Base-by-base conservation (phyloP, 2,888 invertebrate species). In the Lithophane ornitopus region DNA sequence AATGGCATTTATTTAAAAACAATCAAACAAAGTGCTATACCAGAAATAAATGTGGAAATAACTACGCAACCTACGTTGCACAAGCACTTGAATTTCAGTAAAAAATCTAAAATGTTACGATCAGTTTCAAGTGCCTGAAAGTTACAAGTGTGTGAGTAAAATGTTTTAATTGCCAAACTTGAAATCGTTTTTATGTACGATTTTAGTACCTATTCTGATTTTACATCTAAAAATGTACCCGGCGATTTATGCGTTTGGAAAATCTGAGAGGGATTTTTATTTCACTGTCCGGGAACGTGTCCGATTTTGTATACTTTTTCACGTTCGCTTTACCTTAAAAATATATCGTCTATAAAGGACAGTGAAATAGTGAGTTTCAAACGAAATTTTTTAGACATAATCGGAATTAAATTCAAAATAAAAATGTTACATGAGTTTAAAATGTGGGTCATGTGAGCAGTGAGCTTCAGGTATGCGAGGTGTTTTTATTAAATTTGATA, bases 401-500 rank as follows among this genome's bases (percentile, higher is more conserved):
- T 61, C n/a, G 41, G 58, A 63, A 66, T 54, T 79, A 70, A 74
- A 71, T 71, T 70, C 12, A 62, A 81, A 70, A 80, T 77, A 72
- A 81, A 85, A 75, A 78, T 67, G 67, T 74, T 69, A 74, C 74
- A 69, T 56, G 58, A 11, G 62, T 73, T 80, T 58, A 70, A 84
- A 82, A 85, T 85, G 66, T 85, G 62, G 85, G 85, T 86, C 85
- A 85, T 67, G 76, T 49, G 66, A 65, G 65, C 61, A 59, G 66
- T 65, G 58, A 56, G 69, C 61, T 58, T 34, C 61, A 69, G 44
- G 69, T 70, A 69, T 59, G 79, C 34, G 59, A 61, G 41, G 68
- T 49, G 58, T 52, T 67, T 81, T 77, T 82, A 79, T 81, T 86
- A 65, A 78, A 82, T 85, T 78, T 81, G 56, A 83, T 76, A 49